Evolutionary conservation across 2,113 vertebrate genomes (phyloP), one percentile per base, ranked within the genome.

Genomic region (Ardeotis arabs): DNA sequence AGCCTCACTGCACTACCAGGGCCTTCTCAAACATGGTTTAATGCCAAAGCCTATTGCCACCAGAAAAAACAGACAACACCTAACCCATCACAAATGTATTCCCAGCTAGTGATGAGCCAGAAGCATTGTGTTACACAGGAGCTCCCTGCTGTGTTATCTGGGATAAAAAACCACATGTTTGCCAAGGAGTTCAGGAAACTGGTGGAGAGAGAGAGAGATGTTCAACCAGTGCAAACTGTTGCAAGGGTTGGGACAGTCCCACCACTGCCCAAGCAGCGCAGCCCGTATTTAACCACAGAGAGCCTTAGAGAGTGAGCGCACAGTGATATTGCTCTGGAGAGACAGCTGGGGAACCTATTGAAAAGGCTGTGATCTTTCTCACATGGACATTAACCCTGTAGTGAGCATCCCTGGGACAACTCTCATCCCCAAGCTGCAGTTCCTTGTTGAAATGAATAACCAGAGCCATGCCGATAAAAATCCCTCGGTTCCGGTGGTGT

Each of bases 311-410:
- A 19, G 39, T 0, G 13, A 41, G 21, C 14, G 21, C 50, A 3
- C 35, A 9, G 23, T 19, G 21, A 27, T 33, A 24, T 50, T 90
- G 74, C 83, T 84, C 69, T 78, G 60, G 28, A 70, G 33, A 37
- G 19, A 31, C 16, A 15, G 52, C 12, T 53, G 24, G 22, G n/a
- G 17, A 21, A 59, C 1, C 1, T 0, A 0, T 12, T 23, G 68
- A 31, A 64, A 37, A 64, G 33, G 6, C 31, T 53, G 29, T 25
- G 24, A 35, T 77, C 23, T 35, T 56, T n/a, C 59, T 70, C 59
- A 33, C 3, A 17, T 2, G 22, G 60, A 37, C 29, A 37, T 59
- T 8, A 63, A 63, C 25, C 31, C 8, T 83, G n/a, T 33, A 62
- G 31, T 10, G n/a, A 41, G 18, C 4, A 10, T 47, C 45, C 35